Evolutionary conservation across 1,140 invertebrate genomes (phyloP).

Genomic region (Phymastichus coffea): DNA sequence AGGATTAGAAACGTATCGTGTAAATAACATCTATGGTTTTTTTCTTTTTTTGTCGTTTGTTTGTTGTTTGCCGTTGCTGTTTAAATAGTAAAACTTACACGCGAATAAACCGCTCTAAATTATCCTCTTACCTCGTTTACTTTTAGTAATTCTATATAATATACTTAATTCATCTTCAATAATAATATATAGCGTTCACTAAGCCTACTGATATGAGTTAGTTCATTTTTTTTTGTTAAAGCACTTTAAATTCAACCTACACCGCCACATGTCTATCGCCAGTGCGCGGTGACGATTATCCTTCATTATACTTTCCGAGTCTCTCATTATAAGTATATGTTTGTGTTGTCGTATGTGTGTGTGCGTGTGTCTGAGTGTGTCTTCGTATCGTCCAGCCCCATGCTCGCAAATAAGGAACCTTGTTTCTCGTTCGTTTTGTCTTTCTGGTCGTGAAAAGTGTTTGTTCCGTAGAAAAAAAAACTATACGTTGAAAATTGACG

Average conservation of each 20-base stretch:
- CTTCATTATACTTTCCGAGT: too few relatives aligned
- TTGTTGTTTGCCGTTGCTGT: too few relatives aligned
- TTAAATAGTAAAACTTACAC: conserved; percentile 25
- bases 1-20: conserved; percentile 25
- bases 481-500: too few relatives aligned
- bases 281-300: too few relatives aligned
- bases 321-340: too few relatives aligned
- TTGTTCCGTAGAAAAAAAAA: too few relatives aligned
- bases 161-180: neutral
- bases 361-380: too few relatives aligned
- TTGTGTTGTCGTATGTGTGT: too few relatives aligned
- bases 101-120: conserved; percentile 29
- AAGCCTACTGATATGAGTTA: conserved; percentile 51
- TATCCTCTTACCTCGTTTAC: conserved; percentile 13
- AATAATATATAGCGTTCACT: conserved; percentile 37
- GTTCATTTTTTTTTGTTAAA: conserved; percentile 47
- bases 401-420: too few relatives aligned
- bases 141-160: conserved; percentile 16
- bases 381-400: too few relatives aligned
- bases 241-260: conserved; percentile 53
- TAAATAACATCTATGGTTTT: conserved; percentile 21
- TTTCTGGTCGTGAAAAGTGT: too few relatives aligned
- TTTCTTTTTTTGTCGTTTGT: neutral
- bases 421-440: too few relatives aligned
- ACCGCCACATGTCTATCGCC: neutral